Percentiles rank a stretch among this genome's conserved stretches.
These are phyloP conservation scores for Acrobasis suavella DNA, from an alignment of 2,888 invertebrate genomes.

Conservation along the genomic window DNA sequence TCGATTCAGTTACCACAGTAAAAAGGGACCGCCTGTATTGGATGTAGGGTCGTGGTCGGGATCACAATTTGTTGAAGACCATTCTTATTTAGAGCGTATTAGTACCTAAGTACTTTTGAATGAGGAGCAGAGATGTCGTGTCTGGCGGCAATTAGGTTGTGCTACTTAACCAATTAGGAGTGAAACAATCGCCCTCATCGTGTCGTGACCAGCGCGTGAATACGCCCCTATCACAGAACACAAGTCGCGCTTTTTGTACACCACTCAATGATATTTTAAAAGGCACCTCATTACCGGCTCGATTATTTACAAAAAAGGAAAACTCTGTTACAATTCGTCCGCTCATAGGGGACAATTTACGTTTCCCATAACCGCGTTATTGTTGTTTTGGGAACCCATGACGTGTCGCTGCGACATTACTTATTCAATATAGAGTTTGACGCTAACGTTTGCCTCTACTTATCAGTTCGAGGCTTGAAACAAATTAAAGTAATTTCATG, in stretches of 20 bases:
- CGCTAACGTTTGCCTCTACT: constrained; percentile 54
- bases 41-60: not conserved
- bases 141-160: constrained; percentile 68
- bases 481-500: constrained; percentile 58
- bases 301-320: constrained; percentile 69
- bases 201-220: constrained; percentile 59
- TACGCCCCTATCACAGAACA: constrained; percentile 76
- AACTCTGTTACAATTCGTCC: constrained; percentile 55
- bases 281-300: constrained; percentile 67
- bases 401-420: constrained; percentile 65
- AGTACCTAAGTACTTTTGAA: constrained; percentile 3
- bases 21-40: too few relatives aligned
- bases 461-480: constrained; percentile 50
- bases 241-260: constrained; percentile 65
- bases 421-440: constrained; percentile 58
- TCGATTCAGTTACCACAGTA: too few relatives aligned
- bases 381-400: constrained; percentile 67
- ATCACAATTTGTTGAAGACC: constrained; percentile 29
- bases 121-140: constrained; percentile 57
- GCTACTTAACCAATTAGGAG: constrained; percentile 79
- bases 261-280: constrained; percentile 77
- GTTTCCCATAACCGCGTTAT: constrained; percentile 63
- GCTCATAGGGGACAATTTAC: constrained; percentile 76
- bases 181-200: constrained; percentile 79
- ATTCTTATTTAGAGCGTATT: constrained; percentile 36